Evolutionary conservation across 2,113 vertebrate genomes (phyloP).

Genomic region (Urocolius indicus): DNA sequence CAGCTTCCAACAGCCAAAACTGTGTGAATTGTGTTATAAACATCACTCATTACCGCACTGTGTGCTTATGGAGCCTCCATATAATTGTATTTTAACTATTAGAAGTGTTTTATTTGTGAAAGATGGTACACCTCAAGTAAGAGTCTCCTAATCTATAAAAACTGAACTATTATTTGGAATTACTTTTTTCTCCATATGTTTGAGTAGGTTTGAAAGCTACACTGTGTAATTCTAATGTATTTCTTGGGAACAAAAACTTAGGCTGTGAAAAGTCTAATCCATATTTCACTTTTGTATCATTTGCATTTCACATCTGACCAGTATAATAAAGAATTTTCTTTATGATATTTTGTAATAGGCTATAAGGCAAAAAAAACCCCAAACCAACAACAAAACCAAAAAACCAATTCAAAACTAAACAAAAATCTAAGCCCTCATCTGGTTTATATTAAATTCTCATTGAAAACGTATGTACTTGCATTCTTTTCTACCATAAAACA

Average conservation of each 20-base stretch:
- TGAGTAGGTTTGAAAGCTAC: not conserved
- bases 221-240: not conserved
- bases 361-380: not conserved
- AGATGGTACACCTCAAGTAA: not conserved
- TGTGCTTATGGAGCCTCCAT: not conserved
- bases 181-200: not conserved
- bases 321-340: not conserved
- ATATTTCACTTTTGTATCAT: not conserved
- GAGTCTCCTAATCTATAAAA: not conserved
- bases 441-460: not conserved
- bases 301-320: not conserved
- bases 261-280: not conserved
- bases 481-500: not conserved
- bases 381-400: not conserved
- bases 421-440: not conserved
- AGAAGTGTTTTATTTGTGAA: not conserved
- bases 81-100: not conserved
- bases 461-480: not conserved
- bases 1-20: slow-evolving; percentile 14
- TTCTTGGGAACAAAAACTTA: not conserved
- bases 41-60: not conserved
- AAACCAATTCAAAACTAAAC: not conserved
- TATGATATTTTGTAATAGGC: not conserved
- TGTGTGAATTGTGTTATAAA: not conserved
- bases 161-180: not conserved